Percentiles rank a stretch among this genome's conserved stretches.
These are phyloP conservation scores for Pelosia muscerda DNA, from an alignment of 2,888 invertebrate genomes.

Conservation along the genomic window DNA sequence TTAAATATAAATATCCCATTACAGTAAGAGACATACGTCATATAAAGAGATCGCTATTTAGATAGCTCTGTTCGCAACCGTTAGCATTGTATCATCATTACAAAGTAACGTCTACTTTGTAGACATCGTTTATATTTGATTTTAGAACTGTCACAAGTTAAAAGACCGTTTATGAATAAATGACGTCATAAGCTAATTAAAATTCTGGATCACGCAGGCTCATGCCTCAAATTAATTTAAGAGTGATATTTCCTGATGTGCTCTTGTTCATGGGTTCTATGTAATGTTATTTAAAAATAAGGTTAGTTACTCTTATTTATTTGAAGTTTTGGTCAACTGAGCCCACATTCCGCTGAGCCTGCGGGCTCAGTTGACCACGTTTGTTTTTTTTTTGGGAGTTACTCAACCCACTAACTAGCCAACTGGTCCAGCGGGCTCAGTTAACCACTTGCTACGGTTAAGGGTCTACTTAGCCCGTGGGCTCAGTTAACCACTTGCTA, in stretches of 20 bases:
- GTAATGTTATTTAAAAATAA: too few relatives aligned
- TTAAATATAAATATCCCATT: slow-evolving; percentile 3
- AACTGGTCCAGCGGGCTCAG: too few relatives aligned
- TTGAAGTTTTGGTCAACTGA: too few relatives aligned
- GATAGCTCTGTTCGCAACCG: slow-evolving; percentile 52
- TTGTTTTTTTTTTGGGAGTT: too few relatives aligned
- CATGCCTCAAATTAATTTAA: slow-evolving; percentile 20
- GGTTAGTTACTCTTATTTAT: too few relatives aligned
- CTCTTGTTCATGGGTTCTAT: too few relatives aligned
- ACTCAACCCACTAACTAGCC: too few relatives aligned
- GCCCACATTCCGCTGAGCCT: too few relatives aligned
- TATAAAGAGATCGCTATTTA: slow-evolving; percentile 58
- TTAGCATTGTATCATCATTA: slow-evolving; percentile 36
- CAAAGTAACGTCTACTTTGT: slow-evolving; percentile 4
- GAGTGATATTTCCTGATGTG: slow-evolving; percentile 2
- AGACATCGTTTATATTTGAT: slow-evolving; percentile 16
- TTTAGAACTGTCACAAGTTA: slow-evolving; percentile 24
- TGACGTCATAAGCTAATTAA: slow-evolving; percentile 34
- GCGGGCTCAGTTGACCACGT: too few relatives aligned
- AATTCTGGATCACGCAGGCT: slow-evolving; percentile 29
- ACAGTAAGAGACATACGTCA: slow-evolving; percentile 30
- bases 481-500: too few relatives aligned
- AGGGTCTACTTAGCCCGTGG: too few relatives aligned
- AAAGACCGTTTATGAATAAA: slow-evolving; percentile 30
- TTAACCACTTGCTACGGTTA: too few relatives aligned